Percentiles rank a stretch among this genome's conserved stretches.
phyloP scores from a whole-genome alignment of 2,113 vertebrate genomes.

The Hippocampus guttulatus region DNA sequence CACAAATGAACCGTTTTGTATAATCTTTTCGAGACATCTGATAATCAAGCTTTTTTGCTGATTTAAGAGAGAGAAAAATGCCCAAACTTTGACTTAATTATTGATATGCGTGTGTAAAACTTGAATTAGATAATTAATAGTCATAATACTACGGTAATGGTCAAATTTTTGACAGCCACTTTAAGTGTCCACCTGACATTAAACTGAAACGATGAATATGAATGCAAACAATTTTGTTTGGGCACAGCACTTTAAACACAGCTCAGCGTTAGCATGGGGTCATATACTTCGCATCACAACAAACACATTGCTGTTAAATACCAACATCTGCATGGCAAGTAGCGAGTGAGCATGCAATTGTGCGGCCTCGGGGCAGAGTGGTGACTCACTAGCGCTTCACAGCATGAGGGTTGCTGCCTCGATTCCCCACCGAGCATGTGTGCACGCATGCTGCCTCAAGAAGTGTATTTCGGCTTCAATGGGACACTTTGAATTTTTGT shows the following conservation, averaged over 20 bases:
- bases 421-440: conserved; percentile 5
- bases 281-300: conserved; percentile 4
- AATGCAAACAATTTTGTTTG: neutral
- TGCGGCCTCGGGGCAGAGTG: conserved; percentile 21
- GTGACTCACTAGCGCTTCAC: conserved; percentile 17
- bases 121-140: neutral
- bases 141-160: no score
- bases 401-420: conserved; percentile 17
- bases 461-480: neutral
- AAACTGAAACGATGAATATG: neutral
- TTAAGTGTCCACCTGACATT: neutral
- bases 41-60: no score
- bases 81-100: no score
- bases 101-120: no score
- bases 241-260: neutral
- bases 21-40: no score
- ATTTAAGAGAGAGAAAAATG: neutral
- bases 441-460: conserved; percentile 1
- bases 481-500: neutral
- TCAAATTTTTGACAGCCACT: neutral
- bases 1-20: neutral
- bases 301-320: conserved; percentile 16
- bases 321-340: conserved; percentile 17
- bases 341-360: conserved; percentile 1
- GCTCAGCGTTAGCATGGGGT: neutral